A percentile compares a stretch with the other conserved stretches of the same genome.
Conservation (phyloP, 1,140 invertebrate species). For the Melitaea cinxia region DNA sequence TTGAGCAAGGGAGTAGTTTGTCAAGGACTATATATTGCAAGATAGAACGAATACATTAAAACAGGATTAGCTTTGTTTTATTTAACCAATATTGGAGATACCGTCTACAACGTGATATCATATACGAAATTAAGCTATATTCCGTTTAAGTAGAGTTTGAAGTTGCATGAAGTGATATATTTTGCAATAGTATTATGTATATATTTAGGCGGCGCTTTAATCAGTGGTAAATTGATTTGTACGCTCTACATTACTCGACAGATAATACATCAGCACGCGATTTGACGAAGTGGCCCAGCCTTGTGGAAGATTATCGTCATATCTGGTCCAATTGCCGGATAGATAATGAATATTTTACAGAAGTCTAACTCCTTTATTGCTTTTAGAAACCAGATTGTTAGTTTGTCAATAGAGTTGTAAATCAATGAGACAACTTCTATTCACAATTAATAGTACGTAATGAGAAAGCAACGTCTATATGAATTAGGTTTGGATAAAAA, state of each 20-base stretch:
- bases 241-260: conserved; percentile 41
- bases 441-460: background rate
- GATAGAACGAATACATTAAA: conserved; percentile 18
- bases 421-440: background rate
- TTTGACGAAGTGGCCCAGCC: conserved; percentile 46
- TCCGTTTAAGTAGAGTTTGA: conserved; percentile 11
- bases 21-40: conserved; percentile 8
- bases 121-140: conserved; percentile 11
- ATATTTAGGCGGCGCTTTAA: conserved; percentile 31
- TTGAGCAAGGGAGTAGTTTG: conserved; percentile 13
- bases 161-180: background rate
- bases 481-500: too few relatives aligned
- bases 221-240: conserved; percentile 52
- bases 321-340: conserved; percentile 20
- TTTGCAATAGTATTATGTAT: conserved; percentile 15
- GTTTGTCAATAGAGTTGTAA: background rate
- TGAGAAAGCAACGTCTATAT: too few relatives aligned
- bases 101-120: background rate
- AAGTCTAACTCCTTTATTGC: background rate
- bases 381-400: background rate
- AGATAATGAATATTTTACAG: conserved; percentile 20
- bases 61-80: conserved; percentile 33
- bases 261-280: conserved; percentile 47
- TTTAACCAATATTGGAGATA: conserved; percentile 16
- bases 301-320: conserved; percentile 40